phyloP scores from a whole-genome alignment of 1,140 invertebrate species.

The Caenorhabditis brenneri region DNA sequence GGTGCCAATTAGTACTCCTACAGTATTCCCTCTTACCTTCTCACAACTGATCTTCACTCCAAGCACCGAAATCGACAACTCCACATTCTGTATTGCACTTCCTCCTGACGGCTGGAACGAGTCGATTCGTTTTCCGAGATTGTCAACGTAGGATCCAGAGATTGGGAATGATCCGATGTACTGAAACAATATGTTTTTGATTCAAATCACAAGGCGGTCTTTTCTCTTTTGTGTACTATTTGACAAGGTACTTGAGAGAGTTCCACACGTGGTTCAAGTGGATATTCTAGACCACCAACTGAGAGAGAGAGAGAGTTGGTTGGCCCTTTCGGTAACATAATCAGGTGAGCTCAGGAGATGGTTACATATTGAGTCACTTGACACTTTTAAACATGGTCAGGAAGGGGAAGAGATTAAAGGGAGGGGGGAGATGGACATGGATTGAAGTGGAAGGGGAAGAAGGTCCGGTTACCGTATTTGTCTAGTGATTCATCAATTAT shows the following conservation, averaged over 20 bases:
- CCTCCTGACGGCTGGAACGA: neutral
- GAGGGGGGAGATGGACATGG: neutral
- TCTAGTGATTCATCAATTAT: neutral
- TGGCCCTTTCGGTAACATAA: neutral
- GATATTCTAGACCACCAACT: constrained; percentile 15
- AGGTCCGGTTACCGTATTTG: neutral
- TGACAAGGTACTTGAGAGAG: neutral
- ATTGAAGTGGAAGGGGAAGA: too few relatives aligned
- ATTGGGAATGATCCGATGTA: constrained; percentile 28
- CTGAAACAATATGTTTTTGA: neutral
- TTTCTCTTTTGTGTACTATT: neutral
- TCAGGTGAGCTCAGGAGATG: neutral
- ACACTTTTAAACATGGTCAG: constrained; percentile 37
- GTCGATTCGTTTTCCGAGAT: neutral
- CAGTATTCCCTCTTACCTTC: too few relatives aligned
- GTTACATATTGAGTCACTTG: constrained; percentile 26
- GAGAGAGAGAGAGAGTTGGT: too few relatives aligned
- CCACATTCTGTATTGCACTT: neutral
- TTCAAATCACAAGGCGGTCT: neutral
- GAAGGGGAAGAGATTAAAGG: neutral
- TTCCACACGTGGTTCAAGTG: neutral
- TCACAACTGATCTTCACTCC: constrained; percentile 11
- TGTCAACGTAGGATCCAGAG: neutral
- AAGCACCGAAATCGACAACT: neutral
- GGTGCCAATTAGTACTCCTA: too few relatives aligned